Percentiles rank a stretch among this genome's conserved stretches.
phyloP scores from a whole-genome alignment of 2,113 vertebrate species.

The Dolichallabes microphthalmus region DNA sequence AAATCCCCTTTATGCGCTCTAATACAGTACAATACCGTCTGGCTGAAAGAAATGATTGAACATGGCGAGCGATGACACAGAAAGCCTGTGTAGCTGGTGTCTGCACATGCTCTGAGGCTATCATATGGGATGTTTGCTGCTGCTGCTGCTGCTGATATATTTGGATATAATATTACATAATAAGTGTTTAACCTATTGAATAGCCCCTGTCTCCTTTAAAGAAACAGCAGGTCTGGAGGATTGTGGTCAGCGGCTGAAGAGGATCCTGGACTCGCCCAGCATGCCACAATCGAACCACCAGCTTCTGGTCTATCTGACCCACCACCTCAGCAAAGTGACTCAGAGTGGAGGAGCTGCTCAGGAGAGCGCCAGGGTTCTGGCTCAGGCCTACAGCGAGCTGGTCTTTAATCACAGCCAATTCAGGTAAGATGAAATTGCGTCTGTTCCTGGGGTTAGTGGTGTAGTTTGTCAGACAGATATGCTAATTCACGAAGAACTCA shows the following conservation, averaged over 20 bases:
- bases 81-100: background rate
- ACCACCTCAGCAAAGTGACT: constrained; percentile 69
- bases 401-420: constrained; percentile 64
- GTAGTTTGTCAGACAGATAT: background rate
- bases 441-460: background rate
- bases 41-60: background rate
- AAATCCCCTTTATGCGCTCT: too few species aligned
- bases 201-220: constrained; percentile 37
- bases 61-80: background rate
- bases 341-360: constrained; percentile 60
- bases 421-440: constrained; percentile 64
- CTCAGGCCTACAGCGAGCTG: constrained; percentile 69
- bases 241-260: constrained; percentile 73
- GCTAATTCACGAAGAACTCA: too few species aligned
- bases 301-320: constrained; percentile 71
- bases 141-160: background rate
- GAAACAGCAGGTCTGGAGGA: constrained; percentile 74
- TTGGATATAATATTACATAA: background rate
- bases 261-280: constrained; percentile 73
- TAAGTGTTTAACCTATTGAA: constrained; percentile 10
- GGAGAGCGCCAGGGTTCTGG: constrained; percentile 63
- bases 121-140: background rate
- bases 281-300: constrained; percentile 73
- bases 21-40: background rate
- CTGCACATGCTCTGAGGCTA: background rate